Base-by-base conservation (phyloP, 2,888 invertebrate species). In the Leptinotarsa tumamoca region DNA sequence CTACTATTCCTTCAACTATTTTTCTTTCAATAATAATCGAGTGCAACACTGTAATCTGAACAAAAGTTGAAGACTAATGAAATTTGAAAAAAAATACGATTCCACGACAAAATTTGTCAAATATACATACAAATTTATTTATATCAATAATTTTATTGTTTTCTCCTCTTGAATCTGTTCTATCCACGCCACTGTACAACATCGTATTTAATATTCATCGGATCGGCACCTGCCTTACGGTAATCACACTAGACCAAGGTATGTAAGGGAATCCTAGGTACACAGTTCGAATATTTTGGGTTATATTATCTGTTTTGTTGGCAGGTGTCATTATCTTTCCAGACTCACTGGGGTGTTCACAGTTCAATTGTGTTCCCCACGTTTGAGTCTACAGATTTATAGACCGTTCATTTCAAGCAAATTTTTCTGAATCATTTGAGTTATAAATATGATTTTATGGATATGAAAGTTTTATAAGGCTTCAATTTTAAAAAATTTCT, bases 181-280 rank as follows among this genome's bases (percentile, higher is more conserved):
- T 17, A 15, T 17, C n/a, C 52, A 23, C 58, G 58, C 27, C 58
- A 58, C 58, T 58, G 58, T 4, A 13, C 15, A 14, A 74, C 50
- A 67, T 54, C 15, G 43, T 69, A 67, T 69, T 75, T 61, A 70
- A 66, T 67, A 75, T 75, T 70, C 72, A 72, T 58, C 27, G 27
- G 50, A 27, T 21, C 21, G 68, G 61, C 70, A 75, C 70, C 67
- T 56, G 72, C 66, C 17, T 67, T 71, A 71, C 74, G 74, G 71
- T 74, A 67, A 66, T 63, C 15, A 33, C 63, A 63, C 27, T 63
- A 61, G 21, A 61, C 63, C 33, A 63, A 63, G 33, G 33, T 63
- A 43, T 5, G 33, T 63, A 63, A 43, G 63, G 63, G 33, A n/a
- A 58, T 67, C 43, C 67, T 70, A 21, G 52, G 13, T 52, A 70